Percentiles rank a stretch among this genome's conserved stretches.
phyloP scores from a whole-genome alignment of 2,888 invertebrate genomes.

The Alviniconcha strummeri region DNA sequence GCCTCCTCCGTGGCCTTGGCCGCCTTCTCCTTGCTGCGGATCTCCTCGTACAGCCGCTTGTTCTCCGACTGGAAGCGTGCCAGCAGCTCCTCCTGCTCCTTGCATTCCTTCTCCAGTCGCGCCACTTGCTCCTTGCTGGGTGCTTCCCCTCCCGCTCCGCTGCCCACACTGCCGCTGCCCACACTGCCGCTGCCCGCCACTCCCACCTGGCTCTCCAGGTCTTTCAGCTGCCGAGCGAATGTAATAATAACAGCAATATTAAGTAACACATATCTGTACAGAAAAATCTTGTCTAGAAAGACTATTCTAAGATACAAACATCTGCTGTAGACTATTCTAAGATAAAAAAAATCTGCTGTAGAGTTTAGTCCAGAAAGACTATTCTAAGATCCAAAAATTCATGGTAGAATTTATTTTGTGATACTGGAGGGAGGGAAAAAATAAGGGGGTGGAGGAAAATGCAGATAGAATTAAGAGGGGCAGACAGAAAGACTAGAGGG shows the following conservation, averaged over 20 bases:
- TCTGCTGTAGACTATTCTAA: too few species aligned
- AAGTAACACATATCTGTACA: too few species aligned
- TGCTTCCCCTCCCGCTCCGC: slow-evolving; percentile 13
- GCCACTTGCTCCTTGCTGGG: slow-evolving; percentile 53
- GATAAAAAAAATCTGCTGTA: too few species aligned
- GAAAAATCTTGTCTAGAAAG: too few species aligned
- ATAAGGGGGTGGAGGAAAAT: too few species aligned
- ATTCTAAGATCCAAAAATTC: too few species aligned
- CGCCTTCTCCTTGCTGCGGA: slow-evolving; percentile 62
- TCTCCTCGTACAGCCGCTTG: slow-evolving; percentile 68
- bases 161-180: neutral
- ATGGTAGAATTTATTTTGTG: too few species aligned
- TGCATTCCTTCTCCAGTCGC: slow-evolving; percentile 64
- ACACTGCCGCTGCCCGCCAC: slow-evolving; percentile 8
- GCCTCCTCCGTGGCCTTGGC: slow-evolving; percentile 66
- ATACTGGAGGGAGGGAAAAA: too few species aligned
- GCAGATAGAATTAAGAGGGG: too few species aligned
- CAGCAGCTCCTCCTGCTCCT: slow-evolving; percentile 69
- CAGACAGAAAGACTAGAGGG: too few species aligned
- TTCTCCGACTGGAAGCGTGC: slow-evolving; percentile 71
- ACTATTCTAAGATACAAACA: too few species aligned
- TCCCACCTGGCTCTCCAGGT: slow-evolving; percentile 31
- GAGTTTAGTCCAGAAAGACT: too few species aligned
- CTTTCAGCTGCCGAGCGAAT: slow-evolving; percentile 29
- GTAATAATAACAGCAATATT: neutral